Base-by-base conservation (phyloP, 2,888 invertebrate genomes). In the Drosophila neoperkinsi region DNA sequence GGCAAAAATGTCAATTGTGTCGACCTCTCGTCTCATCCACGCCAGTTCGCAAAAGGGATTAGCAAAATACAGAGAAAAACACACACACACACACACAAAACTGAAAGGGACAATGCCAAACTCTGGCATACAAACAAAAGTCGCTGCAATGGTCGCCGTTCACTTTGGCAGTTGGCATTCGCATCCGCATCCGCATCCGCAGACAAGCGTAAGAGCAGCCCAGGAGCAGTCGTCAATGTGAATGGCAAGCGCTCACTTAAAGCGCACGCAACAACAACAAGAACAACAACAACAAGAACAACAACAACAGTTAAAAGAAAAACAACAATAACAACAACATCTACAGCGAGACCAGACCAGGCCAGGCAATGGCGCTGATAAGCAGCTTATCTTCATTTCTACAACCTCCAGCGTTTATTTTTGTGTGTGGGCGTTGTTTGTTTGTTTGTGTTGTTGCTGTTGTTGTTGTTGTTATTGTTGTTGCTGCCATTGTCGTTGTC, bases 351-450 rank as follows among this genome's bases (percentile, higher is more conserved):
- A 25, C 21, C 46, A 46, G 43, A 31, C n/a, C 71, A 71, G 67
- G 62, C 60, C 77, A 78, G 77, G 82, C 72, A 86, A 86, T 88
- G 88, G 84, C 76, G 87, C 88, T 88, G 90, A 88, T 88, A 88
- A 88, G 87, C 87, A 90, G 87, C 87, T 88, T 88, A 88, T 88
- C 87, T 84, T 83, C 84, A 88, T 83, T 88, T 88, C 88, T 83
- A 84, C 84, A 84, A 84, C 88, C 84, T 81, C 74, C 79, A 85
- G 84, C 88, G 88, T 81, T 88, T 88, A 88, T 88, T 84, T 84
- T 84, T 76, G 68, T 77, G 74, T 82, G 77, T 82, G 74, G 62
- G 66, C 71, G 67, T 77, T 80, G 61, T 70, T 69, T 77, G 74
- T 84, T 53, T 71, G 62, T 78, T 9, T 25, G 16, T 46, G 25